These are phyloP conservation scores for Ptychadena robeensis DNA, from an alignment of 2,797 vertebrate species.

Conservation along the genomic window DNA sequence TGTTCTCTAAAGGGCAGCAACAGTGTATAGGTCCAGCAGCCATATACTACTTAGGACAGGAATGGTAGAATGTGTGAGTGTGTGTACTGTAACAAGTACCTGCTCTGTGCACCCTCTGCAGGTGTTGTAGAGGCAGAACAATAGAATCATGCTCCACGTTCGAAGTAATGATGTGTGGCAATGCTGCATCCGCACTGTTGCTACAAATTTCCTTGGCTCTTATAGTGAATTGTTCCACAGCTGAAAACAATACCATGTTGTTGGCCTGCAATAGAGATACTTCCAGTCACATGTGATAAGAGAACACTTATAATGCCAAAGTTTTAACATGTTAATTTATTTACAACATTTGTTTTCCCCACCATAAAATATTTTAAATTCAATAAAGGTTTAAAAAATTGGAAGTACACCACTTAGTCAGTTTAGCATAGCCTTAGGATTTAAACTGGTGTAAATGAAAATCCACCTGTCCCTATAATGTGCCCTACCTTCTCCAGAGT, in stretches of 20 bases:
- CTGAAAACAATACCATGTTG: constrained; percentile 88
- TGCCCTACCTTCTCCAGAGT: no score
- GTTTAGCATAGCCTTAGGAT: no score
- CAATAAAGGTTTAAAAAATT: no score
- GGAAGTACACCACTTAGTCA: no score
- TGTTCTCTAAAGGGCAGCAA: neutral
- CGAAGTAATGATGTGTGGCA: constrained; percentile 85
- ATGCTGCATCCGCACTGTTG: constrained; percentile 48
- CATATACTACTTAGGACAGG: neutral
- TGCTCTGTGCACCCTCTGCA: constrained; percentile 75
- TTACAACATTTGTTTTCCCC: no score
- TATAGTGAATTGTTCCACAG: constrained; percentile 78
- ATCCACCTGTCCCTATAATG: no score
- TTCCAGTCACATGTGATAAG: neutral
- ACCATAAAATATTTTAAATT: no score
- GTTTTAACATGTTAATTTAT: neutral
- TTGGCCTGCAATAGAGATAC: constrained; percentile 79
- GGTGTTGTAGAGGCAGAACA: constrained; percentile 78
- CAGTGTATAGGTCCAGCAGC: neutral
- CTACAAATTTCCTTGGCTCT: constrained; percentile 33
- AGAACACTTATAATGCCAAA: neutral
- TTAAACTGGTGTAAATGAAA: no score
- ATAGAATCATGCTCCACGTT: constrained; percentile 92
- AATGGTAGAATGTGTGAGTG: neutral
- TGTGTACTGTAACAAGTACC: constrained; percentile 71